Evolutionary conservation across 2,888 invertebrate species (phyloP), one percentile per base, ranked within the genome.

Genomic region (Rapana venosa): DNA sequence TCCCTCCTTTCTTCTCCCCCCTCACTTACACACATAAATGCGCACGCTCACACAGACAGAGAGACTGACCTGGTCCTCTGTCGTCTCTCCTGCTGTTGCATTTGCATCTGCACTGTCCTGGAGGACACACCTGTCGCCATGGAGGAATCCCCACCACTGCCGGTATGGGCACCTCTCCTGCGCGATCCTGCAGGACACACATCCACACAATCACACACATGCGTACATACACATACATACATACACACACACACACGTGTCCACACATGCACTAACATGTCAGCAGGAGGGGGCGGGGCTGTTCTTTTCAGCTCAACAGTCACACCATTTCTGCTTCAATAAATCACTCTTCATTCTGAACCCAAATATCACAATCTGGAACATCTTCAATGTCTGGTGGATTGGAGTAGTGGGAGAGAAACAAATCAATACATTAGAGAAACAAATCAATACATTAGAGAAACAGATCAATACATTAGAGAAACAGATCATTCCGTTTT

Each of bases 31-130:
- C 66, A 66, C 66, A 66, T 66, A 2, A 22, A 66, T 13, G 13
- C 66, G 5, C 66, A 17, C 26, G 6, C 66, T 6, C 66, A 22
- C 66, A 22, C 66, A 22, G 5, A 22, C 66, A 17, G 32, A n/a
- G 2, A 35, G 15, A 79, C 84, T n/a, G 58, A 85, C 84, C 56
- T 85, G 81, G 84, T 30, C n/a, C 84, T 85, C 58, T 85, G 84
- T 15, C 84, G n/a, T 30, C 84, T 85, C 17, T 85, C 84, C 30
- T 85, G 58, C 17, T 58, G 58, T 15, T 85, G 84, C 84, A 85
- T 58, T 4, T 56, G 30, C n/a, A 32, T 61, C 66, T 58, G 58
- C 20, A 86, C 86, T 15, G 86, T 86, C 30, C 86, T 86, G 32
- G 66, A 32, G 20, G 86, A 86, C 66, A 86, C 86, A 4, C 86